phyloP scores from a whole-genome alignment of 2,888 invertebrate species.

The Isotomurus palustris region DNA sequence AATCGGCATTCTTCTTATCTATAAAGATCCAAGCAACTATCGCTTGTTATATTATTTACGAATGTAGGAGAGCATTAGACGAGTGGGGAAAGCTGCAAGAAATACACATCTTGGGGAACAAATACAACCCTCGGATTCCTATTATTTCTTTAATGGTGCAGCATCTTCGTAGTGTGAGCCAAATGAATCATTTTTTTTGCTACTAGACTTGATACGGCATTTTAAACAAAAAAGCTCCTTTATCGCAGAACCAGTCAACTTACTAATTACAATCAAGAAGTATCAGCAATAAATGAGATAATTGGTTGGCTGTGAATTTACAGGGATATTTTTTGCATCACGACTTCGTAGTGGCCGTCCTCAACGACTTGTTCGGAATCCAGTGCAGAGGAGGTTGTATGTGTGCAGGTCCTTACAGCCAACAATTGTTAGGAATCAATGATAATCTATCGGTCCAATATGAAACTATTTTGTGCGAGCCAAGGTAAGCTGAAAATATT shows the following conservation, averaged over 20 bases:
- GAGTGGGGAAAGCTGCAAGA: slow-evolving; percentile 19
- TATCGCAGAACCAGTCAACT: too few species aligned
- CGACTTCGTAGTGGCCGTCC: slow-evolving; percentile 76
- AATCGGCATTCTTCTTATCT: background rate
- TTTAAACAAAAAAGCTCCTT: background rate
- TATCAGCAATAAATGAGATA: background rate
- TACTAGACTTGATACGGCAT: background rate
- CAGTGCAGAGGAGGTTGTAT: slow-evolving; percentile 57
- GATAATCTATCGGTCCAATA: slow-evolving; percentile 68
- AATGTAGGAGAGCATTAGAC: slow-evolving; percentile 22
- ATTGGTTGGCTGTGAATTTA: background rate
- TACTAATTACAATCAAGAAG: too few species aligned
- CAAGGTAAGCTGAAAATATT: slow-evolving; percentile 51
- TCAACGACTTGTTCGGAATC: slow-evolving; percentile 87
- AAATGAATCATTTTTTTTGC: background rate
- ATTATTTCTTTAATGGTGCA: slow-evolving; percentile 37
- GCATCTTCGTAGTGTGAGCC: slow-evolving; percentile 24
- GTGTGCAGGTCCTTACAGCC: slow-evolving; percentile 78
- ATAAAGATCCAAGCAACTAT: background rate
- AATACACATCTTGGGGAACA: slow-evolving; percentile 28
- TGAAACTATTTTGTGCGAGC: slow-evolving; percentile 63
- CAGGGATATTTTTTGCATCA: slow-evolving; percentile 70
- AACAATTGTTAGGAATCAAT: slow-evolving; percentile 69
- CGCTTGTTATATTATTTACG: background rate
- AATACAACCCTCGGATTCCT: slow-evolving; percentile 16